Evolutionary conservation across 2,888 invertebrate genomes (phyloP).

Genomic region (Meta bourneti): DNA sequence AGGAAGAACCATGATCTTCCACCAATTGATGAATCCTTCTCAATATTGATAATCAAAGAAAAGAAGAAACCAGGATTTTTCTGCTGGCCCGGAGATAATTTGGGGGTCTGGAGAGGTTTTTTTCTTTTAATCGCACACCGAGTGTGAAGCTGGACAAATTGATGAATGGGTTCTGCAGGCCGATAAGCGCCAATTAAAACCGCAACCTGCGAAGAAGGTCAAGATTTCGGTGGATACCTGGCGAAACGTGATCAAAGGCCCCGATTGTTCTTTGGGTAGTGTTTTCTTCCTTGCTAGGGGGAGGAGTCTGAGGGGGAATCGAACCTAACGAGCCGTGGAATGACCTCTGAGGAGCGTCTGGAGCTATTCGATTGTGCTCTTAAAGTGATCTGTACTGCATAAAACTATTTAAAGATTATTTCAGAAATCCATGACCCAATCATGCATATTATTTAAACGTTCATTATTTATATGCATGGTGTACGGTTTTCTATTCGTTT

Average conservation of each 20-base stretch:
- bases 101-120: neutral
- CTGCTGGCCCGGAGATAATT: conserved; percentile 14
- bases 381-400: no score
- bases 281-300: neutral
- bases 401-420: no score
- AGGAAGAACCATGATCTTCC: neutral
- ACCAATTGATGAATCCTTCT: neutral
- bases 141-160: conserved; percentile 10
- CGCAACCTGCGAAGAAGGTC: conserved; percentile 50
- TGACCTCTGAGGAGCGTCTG: neutral
- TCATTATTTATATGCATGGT: no score
- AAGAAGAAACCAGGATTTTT: conserved; percentile 3
- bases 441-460: no score
- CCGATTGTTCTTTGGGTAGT: neutral
- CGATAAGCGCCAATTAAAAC: conserved; percentile 55
- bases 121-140: conserved; percentile 24
- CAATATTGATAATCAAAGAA: conserved; percentile 1
- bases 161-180: conserved; percentile 31
- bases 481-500: no score
- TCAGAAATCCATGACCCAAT: no score
- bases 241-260: conserved; percentile 4
- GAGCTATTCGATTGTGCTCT: no score
- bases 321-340: neutral
- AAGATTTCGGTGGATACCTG: neutral
- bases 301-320: neutral